Base-by-base conservation (phyloP, 1,140 invertebrate genomes). In the Zophobas morio region DNA sequence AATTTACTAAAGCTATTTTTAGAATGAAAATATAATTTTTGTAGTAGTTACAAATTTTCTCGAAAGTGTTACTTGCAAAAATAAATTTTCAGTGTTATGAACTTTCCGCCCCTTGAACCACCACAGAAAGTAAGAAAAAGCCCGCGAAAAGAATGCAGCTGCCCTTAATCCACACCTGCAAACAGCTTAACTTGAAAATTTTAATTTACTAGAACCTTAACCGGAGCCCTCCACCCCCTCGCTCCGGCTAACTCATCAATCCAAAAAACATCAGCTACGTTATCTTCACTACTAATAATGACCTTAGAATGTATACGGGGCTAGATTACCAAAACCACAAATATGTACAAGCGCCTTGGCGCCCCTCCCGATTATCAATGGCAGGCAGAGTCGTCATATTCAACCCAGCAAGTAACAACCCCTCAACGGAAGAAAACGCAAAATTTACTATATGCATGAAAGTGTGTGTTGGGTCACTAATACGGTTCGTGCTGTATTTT, bases 401-500 rank as follows among this genome's bases (percentile, higher is more conserved):
- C 3, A 46, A 46, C 6, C 6, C 6, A 6, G 6, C 49, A 51
- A 2, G 49, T 20, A 51, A 51, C 49, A 57, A 57, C 54, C 37
- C 57, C 56, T 32, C 42, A 46, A 46, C 42, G 3, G 8, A 46
- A 46, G 57, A 40, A 63, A 37, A 63, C 8, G 20, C n/a, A 63
- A 40, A 63, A 40, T 6, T 6, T 40, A 8, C 34, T 57, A 34
- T 70, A 70, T 70, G 63, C 40, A 70, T 70, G 39, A 42, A 70
- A 70, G 20, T 70, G 2, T 40, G 40, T 8, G 71, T 37, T 40
- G 37, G 63, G 75, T 71, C 70, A 75, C 78, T 82, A 81, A 78
- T 82, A 83, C 6, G 81, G 70, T 70, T 82, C 77, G 32, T 80
- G 77, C 73, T 81, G 56, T 60, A 82, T 54, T 71, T 81, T 78